Evolutionary conservation across 2,113 vertebrate genomes (phyloP).

Genomic region (Paramisgurnus dabryanus): DNA sequence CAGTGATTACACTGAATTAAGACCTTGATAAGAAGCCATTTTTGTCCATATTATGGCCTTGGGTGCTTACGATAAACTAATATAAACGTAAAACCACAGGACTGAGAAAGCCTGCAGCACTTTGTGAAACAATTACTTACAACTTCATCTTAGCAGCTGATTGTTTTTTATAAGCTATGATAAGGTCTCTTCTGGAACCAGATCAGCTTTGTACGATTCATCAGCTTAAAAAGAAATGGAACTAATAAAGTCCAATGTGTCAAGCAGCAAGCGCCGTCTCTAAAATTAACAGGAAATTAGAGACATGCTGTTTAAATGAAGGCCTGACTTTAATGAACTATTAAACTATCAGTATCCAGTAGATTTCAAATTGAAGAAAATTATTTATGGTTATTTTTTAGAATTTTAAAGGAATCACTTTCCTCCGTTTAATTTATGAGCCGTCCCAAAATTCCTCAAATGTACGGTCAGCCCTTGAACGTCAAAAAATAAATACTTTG

Average conservation of each 20-base stretch:
- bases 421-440: slow-evolving; percentile 6
- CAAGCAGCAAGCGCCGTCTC: neutral
- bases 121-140: neutral
- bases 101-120: neutral
- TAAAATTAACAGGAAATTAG: neutral
- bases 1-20: slow-evolving; percentile 30
- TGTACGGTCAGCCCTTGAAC: slow-evolving; percentile 17
- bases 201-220: neutral
- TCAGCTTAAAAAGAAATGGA: neutral
- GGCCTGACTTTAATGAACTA: neutral
- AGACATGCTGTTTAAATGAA: neutral
- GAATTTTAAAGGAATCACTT: neutral
- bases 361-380: neutral
- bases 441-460: slow-evolving; percentile 3
- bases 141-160: neutral
- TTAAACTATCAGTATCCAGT: neutral
- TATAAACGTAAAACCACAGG: slow-evolving; percentile 3
- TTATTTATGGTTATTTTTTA: neutral
- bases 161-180: neutral
- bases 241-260: neutral
- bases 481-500: slow-evolving; percentile 11
- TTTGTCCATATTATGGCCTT: slow-evolving; percentile 14
- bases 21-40: slow-evolving; percentile 16
- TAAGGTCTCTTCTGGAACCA: neutral
- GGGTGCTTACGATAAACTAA: neutral